These are phyloP conservation scores for Stenodema calcarata DNA, from an alignment of 2,888 invertebrate genomes.

Conservation along the genomic window DNA sequence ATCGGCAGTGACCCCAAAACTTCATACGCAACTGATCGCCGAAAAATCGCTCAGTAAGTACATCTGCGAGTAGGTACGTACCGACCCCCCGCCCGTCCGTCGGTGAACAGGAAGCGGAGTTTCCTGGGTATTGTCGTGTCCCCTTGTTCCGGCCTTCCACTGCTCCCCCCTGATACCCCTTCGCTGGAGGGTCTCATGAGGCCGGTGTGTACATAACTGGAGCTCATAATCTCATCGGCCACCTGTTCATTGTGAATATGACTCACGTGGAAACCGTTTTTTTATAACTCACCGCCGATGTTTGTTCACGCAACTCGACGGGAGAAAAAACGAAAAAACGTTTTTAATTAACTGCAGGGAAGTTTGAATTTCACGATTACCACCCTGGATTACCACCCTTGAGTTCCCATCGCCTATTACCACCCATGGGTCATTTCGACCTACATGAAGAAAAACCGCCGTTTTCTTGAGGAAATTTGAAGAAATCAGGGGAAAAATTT, in stretches of 20 bases:
- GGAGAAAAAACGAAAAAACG: too few relatives aligned
- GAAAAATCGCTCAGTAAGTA: not conserved
- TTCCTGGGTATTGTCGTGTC: conserved; percentile 1
- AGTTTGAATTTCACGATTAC: too few relatives aligned
- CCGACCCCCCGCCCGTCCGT: not conserved
- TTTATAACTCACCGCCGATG: not conserved
- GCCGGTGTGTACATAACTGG: too few relatives aligned
- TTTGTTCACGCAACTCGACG: not conserved
- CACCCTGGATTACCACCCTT: too few relatives aligned
- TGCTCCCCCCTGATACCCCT: not conserved
- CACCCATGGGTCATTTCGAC: too few relatives aligned
- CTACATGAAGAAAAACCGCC: too few relatives aligned
- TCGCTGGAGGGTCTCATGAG: too few relatives aligned
- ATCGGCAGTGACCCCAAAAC: not conserved
- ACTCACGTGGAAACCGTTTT: not conserved
- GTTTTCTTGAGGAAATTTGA: too few relatives aligned
- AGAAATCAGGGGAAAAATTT: too few relatives aligned
- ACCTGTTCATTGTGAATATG: not conserved
- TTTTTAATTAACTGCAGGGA: too few relatives aligned
- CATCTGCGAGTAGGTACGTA: not conserved
- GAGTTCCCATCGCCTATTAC: too few relatives aligned
- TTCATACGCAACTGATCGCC: not conserved
- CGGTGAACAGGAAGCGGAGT: not conserved
- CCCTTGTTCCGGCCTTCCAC: conserved; percentile 19
- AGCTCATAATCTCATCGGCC: too few relatives aligned